Evolutionary conservation across 2,888 invertebrate species (phyloP), one percentile per base, ranked within the genome.

Genomic region (Dicycla oo): DNA sequence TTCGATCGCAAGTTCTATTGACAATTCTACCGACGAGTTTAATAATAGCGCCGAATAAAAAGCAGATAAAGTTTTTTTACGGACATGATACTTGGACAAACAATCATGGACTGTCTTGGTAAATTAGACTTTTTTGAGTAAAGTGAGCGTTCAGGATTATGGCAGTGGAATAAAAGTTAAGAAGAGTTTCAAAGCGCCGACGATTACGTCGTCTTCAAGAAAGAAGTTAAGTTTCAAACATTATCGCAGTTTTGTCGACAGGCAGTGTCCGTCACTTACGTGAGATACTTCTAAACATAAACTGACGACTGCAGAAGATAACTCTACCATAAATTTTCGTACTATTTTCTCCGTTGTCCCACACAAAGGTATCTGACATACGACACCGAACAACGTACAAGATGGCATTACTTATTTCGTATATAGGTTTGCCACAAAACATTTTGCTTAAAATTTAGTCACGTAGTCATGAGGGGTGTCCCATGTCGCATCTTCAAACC

Each of bases 361-460:
- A 69, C 73, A 76, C 74, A 80, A 80, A 68, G 78, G 67, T 81
- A 78, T 82, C 75, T 80, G 86, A 88, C 85, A 90, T 81, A 85
- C 85, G 88, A 87, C 88, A 89, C 84, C 78, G 82, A 83, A 84
- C 88, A 88, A 90, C 90, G 87, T 75, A 73, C 87, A 90, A 91
- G 90, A 93, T 94, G 94, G 93, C 94, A 94, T 93, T 93, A 93
- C 94, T 93, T 94, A 94, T 94, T 94, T 93, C 86, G 87, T 89
- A 90, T 88, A 90, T 88, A 90, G 90, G 89, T 91, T 91, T 89
- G 87, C 90, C 91, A 88, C 93, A 93, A 94, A 94, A 94, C 92
- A 92, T 94, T 94, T 93, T 92, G 91, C 92, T 92, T 90, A 91
- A 94, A 95, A 94, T 95, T 95, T 94, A 94, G 94, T 95, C 95